phyloP scores from a whole-genome alignment of 2,113 vertebrate species.

The Romanogobio albipinnatus region DNA sequence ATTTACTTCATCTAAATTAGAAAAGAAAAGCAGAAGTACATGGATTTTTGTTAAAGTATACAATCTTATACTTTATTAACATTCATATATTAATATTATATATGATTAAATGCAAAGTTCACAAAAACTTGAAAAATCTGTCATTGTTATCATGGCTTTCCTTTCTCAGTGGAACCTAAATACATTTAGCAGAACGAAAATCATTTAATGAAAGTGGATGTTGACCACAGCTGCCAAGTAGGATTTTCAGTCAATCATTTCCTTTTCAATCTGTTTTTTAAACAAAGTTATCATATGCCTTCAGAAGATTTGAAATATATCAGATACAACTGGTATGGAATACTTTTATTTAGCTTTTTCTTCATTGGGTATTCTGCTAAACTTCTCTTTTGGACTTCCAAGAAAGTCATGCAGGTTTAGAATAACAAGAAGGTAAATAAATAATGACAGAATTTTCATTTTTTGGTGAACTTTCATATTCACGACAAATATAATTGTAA shows the following conservation, averaged over 20 bases:
- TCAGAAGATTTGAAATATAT: background rate
- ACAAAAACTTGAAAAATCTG: background rate
- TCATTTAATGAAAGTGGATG: too few species aligned
- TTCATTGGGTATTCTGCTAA: background rate
- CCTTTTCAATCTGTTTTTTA: too few species aligned
- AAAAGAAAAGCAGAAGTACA: background rate
- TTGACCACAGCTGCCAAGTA: too few species aligned
- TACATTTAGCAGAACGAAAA: background rate
- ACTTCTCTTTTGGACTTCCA: background rate
- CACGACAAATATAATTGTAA: background rate
- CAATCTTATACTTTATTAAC: background rate
- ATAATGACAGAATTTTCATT: background rate
- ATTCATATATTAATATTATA: background rate
- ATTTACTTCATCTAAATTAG: constrained; percentile 22
- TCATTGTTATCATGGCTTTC: background rate
- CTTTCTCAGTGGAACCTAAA: background rate
- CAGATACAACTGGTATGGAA: background rate
- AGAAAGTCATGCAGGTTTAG: background rate
- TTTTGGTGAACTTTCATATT: background rate
- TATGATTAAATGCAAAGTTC: background rate
- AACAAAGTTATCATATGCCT: background rate
- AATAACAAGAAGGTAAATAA: background rate
- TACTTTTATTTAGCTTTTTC: background rate
- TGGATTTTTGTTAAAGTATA: background rate
- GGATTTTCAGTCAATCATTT: too few species aligned